Evolutionary conservation across 2,113 vertebrate species (phyloP).

Genomic region (Platichthys stellatus): DNA sequence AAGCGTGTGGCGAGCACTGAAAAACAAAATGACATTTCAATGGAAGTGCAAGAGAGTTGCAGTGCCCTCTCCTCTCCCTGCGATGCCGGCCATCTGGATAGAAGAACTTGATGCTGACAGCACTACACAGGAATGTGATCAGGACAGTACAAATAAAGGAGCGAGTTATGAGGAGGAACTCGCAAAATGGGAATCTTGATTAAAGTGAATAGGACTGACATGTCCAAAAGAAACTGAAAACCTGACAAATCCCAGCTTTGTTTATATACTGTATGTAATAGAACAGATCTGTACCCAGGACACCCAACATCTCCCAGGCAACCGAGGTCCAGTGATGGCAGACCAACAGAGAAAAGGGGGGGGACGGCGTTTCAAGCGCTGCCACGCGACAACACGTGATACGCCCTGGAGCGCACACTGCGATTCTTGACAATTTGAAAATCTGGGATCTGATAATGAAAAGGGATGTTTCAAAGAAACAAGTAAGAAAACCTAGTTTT

Average conservation of each 20-base stretch:
- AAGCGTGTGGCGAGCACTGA: slow-evolving; percentile 63
- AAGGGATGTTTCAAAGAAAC: slow-evolving; percentile 55
- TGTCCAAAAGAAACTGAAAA: slow-evolving; percentile 54
- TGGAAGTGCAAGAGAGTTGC: slow-evolving; percentile 45
- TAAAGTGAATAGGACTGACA: slow-evolving; percentile 43
- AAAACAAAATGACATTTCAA: slow-evolving; percentile 47
- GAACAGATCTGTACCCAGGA: slow-evolving; percentile 49
- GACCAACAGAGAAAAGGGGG: slow-evolving; percentile 20
- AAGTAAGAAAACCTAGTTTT: slow-evolving; percentile 22
- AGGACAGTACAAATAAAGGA: slow-evolving; percentile 48
- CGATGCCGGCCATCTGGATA: slow-evolving; percentile 76
- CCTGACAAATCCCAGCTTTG: slow-evolving; percentile 58
- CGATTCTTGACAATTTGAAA: slow-evolving; percentile 28
- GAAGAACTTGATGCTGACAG: slow-evolving; percentile 55
- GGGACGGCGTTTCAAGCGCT: slow-evolving; percentile 23
- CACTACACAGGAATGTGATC: slow-evolving; percentile 57
- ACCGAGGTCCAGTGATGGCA: slow-evolving; percentile 36
- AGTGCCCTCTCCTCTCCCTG: slow-evolving; percentile 51
- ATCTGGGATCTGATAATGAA: slow-evolving; percentile 39
- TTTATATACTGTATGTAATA: slow-evolving; percentile 51
- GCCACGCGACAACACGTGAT: slow-evolving; percentile 28
- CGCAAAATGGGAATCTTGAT: slow-evolving; percentile 44
- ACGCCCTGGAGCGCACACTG: slow-evolving; percentile 6
- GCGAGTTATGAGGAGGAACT: slow-evolving; percentile 49
- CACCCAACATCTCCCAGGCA: slow-evolving; percentile 41